A percentile compares a stretch with the other conserved stretches of the same genome.
phyloP scores from a whole-genome alignment of 2,888 invertebrate species.

The Mycalesis mineus region DNA sequence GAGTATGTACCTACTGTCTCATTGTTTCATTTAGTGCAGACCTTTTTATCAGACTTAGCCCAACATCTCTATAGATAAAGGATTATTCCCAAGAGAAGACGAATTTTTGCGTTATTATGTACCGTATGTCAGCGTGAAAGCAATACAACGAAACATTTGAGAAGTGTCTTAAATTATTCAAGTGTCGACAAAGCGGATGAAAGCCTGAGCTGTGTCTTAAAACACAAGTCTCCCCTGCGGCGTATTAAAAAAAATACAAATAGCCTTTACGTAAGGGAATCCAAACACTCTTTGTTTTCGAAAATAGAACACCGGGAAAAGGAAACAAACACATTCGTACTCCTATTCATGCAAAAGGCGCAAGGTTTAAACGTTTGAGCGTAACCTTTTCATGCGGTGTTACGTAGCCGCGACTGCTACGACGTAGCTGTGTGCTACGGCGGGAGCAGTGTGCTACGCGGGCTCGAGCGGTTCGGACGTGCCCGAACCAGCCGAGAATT shows the following conservation, averaged over 20 bases:
- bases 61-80: too few relatives aligned
- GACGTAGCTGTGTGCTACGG: constrained; percentile 52
- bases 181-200: constrained; percentile 19
- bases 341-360: constrained; percentile 67
- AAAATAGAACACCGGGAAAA: constrained; percentile 59
- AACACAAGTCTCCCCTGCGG: constrained; percentile 24
- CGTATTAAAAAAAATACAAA: constrained; percentile 27
- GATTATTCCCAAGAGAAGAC: too few relatives aligned
- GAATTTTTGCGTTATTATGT: not conserved
- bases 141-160: not conserved
- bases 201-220: constrained; percentile 16
- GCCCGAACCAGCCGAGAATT: constrained; percentile 19
- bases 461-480: constrained; percentile 46
- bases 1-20: too few relatives aligned
- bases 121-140: not conserved
- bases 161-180: constrained; percentile 17
- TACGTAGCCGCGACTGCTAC: constrained; percentile 37
- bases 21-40: too few relatives aligned
- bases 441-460: constrained; percentile 56
- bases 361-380: constrained; percentile 64
- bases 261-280: constrained; percentile 40
- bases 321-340: constrained; percentile 62
- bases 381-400: constrained; percentile 65
- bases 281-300: constrained; percentile 59
- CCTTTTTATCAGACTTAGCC: too few relatives aligned